Percentiles rank a stretch among this genome's conserved stretches.
These are phyloP conservation scores for Drosophila cyrtoloma DNA, from an alignment of 2,888 invertebrate genomes.

Conservation along the genomic window DNA sequence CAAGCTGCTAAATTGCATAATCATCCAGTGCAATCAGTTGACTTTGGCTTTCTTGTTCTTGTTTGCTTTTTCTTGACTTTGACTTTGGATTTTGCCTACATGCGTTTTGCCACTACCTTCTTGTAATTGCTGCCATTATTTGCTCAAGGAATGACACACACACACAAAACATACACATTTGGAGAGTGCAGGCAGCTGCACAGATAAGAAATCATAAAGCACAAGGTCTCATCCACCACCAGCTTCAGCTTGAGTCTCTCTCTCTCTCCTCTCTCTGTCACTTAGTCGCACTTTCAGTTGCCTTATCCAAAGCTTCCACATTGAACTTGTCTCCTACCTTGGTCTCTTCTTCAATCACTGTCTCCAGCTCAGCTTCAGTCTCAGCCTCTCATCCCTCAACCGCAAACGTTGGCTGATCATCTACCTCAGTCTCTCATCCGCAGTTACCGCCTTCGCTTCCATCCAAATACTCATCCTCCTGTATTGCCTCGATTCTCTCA, in stretches of 20 bases:
- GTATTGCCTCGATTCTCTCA: constrained; percentile 13
- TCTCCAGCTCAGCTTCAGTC: constrained; percentile 2
- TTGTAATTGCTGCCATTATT: constrained; percentile 77
- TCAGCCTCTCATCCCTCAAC: background rate
- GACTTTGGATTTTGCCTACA: constrained; percentile 6
- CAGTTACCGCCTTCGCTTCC: background rate
- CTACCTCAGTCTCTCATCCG: background rate
- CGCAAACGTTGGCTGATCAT: background rate
- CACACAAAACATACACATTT: constrained; percentile 44
- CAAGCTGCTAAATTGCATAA: constrained; percentile 81
- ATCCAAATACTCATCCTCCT: background rate
- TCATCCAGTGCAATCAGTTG: constrained; percentile 72
- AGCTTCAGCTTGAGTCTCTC: background rate
- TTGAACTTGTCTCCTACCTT: background rate
- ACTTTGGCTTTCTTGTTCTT: constrained; percentile 7
- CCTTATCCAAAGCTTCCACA: constrained; percentile 6
- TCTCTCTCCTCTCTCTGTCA: background rate
- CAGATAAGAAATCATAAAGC: constrained; percentile 75
- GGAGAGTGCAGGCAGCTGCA: constrained; percentile 60
- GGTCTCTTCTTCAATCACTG: background rate
- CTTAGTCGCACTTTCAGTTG: background rate
- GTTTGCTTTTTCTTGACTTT: background rate
- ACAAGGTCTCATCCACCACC: constrained; percentile 29
- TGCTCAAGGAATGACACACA: constrained; percentile 74
- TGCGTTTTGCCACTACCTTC: constrained; percentile 31